These are phyloP conservation scores for Brenthis hecate DNA, from an alignment of 2,888 invertebrate genomes.

Conservation along the genomic window DNA sequence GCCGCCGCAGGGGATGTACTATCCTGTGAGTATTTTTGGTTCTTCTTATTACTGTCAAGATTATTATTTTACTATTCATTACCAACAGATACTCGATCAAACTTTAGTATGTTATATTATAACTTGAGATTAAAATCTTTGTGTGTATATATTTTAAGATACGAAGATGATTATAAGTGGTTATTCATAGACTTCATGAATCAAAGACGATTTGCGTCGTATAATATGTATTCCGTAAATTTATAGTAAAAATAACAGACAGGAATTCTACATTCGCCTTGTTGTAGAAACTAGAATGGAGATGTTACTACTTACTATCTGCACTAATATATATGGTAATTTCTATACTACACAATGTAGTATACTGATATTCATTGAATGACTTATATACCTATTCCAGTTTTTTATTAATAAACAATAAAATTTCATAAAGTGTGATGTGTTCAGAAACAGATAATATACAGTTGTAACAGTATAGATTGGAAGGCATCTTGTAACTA, in stretches of 20 bases:
- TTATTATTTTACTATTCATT: background rate
- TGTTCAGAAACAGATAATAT: background rate
- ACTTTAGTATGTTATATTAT: too few species aligned
- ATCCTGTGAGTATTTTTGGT: slow-evolving; percentile 90
- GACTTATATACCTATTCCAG: background rate
- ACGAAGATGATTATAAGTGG: background rate
- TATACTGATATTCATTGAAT: background rate
- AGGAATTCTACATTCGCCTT: slow-evolving; percentile 32
- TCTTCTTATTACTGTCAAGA: slow-evolving; percentile 26
- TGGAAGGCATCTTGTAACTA: slow-evolving; percentile 16
- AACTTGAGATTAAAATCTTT: too few species aligned
- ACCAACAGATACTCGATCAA: background rate
- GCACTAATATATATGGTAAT: slow-evolving; percentile 19
- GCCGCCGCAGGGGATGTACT: slow-evolving; percentile 98
- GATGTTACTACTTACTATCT: slow-evolving; percentile 9
- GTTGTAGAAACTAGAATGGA: slow-evolving; percentile 16
- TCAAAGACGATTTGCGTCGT: background rate
- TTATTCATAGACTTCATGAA: slow-evolving; percentile 8
- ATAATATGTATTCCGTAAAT: background rate
- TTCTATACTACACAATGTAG: background rate
- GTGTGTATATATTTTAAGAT: background rate
- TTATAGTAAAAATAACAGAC: slow-evolving; percentile 24
- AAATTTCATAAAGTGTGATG: background rate
- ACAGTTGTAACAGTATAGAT: slow-evolving; percentile 9
- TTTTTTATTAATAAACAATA: background rate